A percentile compares a stretch with the other conserved stretches of the same genome.
Evolutionary conservation across 53 echinoderm and acorn worm species (phyloP).

Genomic region (Paracentrotus lividus): DNA sequence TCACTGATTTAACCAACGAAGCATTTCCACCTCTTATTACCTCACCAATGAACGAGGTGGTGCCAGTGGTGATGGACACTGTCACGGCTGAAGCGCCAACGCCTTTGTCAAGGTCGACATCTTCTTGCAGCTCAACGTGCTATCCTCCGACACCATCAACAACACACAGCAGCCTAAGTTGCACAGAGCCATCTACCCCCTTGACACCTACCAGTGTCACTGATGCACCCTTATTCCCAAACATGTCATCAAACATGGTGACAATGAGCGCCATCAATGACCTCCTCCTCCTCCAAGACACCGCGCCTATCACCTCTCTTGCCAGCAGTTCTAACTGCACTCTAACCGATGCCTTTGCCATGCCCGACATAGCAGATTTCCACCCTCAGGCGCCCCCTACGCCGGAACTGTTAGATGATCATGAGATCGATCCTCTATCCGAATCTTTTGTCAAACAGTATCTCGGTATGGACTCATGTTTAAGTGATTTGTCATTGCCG

Average conservation of each 20-base stretch:
- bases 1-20: background rate
- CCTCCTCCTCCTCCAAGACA: background rate
- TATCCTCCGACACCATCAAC: slow-evolving; percentile 60
- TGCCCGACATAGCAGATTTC: background rate
- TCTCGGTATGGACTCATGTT: slow-evolving; percentile 40
- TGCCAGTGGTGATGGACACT: background rate
- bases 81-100: background rate
- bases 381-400: slow-evolving; percentile 20
- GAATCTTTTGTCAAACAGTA: slow-evolving; percentile 54
- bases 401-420: slow-evolving; percentile 34
- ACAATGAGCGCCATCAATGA: background rate
- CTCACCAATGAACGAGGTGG: background rate
- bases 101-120: background rate
- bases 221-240: slow-evolving; percentile 37
- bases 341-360: background rate
- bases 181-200: slow-evolving; percentile 61
- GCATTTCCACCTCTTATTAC: background rate
- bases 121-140: background rate
- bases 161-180: slow-evolving; percentile 55
- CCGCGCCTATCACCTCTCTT: background rate
- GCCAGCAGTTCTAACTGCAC: slow-evolving; percentile 2
- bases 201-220: slow-evolving; percentile 45
- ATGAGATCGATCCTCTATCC: slow-evolving; percentile 22
- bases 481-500: slow-evolving; percentile 8
- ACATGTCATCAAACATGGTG: background rate